Evolutionary conservation across 2,888 invertebrate species (phyloP).

Genomic region (Octonoba sinensis): DNA sequence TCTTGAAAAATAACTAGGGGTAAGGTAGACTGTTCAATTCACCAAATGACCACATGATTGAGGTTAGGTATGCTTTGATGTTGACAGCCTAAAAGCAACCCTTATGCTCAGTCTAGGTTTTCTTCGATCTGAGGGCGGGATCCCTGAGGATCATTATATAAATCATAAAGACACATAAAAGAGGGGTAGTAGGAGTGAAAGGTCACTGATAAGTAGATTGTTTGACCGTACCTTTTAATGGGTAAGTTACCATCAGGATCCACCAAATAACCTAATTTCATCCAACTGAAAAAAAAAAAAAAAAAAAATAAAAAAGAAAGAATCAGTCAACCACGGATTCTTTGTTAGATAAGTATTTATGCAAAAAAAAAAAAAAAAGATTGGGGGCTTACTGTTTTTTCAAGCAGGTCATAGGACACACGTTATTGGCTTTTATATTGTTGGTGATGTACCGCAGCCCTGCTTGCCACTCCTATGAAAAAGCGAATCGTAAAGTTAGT

Average conservation of each 20-base stretch:
- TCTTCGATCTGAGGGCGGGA: no score
- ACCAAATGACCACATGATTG: no score
- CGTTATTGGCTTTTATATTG: conserved; percentile 96
- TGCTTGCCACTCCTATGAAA: conserved; percentile 90
- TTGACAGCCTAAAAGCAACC: no score
- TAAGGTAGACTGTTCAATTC: no score
- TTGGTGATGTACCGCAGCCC: conserved; percentile 90
- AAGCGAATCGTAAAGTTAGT: conserved; percentile 37
- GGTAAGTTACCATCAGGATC: conserved; percentile 96
- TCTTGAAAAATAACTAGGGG: no score
- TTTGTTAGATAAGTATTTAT: not conserved
- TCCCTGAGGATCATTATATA: no score
- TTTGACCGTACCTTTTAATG: conserved; percentile 81
- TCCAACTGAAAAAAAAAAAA: conserved; percentile 84
- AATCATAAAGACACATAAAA: no score
- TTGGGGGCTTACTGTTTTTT: conserved; percentile 94
- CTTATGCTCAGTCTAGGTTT: no score
- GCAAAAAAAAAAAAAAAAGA: no score
- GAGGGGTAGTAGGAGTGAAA: no score
- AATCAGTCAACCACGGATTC: not conserved
- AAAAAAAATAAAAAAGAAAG: not conserved
- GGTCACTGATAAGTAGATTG: no score
- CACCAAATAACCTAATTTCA: conserved; percentile 93
- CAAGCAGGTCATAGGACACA: conserved; percentile 93
- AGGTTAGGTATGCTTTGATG: no score